Evolutionary conservation across 1,140 invertebrate genomes (phyloP), one percentile per base, ranked within the genome.

Genomic region (Eufriesea mexicana): DNA sequence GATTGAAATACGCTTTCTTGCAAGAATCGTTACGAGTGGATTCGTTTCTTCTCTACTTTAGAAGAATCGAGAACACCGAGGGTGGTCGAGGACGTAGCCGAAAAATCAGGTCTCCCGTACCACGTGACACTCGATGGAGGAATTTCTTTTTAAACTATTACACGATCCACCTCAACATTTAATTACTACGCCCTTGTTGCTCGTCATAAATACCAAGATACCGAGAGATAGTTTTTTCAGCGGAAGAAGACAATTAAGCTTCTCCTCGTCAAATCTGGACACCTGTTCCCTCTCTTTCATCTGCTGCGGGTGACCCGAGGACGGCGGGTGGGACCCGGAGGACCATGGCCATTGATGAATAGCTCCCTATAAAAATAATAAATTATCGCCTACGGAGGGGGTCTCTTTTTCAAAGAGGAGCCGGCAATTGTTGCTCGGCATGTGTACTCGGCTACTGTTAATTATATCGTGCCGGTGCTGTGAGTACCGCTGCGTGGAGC

Each of bases 401-500:
- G 79, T 79, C 64, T 57, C 64, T 28, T 42, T 83, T 67, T 85
- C 85, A 89, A 89, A 89, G 83, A 54, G 55, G 7, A 28, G 73
- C 88, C 88, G 88, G 84, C 88, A 89, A 74, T 89, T 89, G 76
- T 74, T 89, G 57, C 83, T 70, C 66, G 77, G n/a, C 16, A 25
- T 80, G 57, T 77, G 74, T 68, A 85, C 76, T 66, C 78, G 73
- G 88, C 88, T 89, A 89, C 88, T 85, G 88, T 89, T 89, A 89
- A 89, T 89, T 89, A 89, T 66, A 82, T 79, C 77, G 59, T 84
- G 81, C 81, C 74, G 81, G 35, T 67, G 74, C 79, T 71, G 81
- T 76, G 78, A 73, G 47, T 78, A 84, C 42, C 64, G 51, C 78
- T 42, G 28, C 84, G 45, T 70, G 54, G 51, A 84, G 78, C 79